phyloP scores from a whole-genome alignment of 2,113 vertebrate genomes.

The Phodopus roborovskii region DNA sequence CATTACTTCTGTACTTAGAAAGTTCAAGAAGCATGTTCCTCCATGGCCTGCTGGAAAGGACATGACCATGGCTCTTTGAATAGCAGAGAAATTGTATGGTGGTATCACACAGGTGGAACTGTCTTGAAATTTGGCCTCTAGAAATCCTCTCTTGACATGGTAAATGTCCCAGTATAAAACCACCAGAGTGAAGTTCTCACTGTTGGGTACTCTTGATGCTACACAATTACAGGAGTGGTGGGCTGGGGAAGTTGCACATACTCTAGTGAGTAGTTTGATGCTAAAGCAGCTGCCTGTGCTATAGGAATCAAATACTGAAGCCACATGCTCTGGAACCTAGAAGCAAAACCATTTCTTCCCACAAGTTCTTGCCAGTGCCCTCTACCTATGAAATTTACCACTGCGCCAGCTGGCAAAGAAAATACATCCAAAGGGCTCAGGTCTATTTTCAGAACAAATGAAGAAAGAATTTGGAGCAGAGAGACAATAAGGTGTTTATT shows the following conservation, averaged over 20 bases:
- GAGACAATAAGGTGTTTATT: conserved; percentile 2
- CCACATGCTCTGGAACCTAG: background rate
- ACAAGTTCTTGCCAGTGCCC: background rate
- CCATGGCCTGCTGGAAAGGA: conserved; percentile 7
- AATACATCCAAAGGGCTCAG: background rate
- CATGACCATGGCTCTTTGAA: background rate
- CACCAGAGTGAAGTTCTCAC: background rate
- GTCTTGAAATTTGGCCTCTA: conserved; percentile 8
- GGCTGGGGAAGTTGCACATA: background rate
- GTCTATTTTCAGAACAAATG: conserved; percentile 47
- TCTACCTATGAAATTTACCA: background rate
- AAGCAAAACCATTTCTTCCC: background rate
- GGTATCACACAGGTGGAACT: background rate
- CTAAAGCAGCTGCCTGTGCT: background rate
- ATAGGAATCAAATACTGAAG: background rate
- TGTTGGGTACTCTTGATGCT: background rate
- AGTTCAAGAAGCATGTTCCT: background rate
- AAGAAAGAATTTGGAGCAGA: conserved; percentile 41
- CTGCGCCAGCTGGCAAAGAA: background rate
- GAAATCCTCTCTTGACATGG: background rate
- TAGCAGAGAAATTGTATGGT: background rate
- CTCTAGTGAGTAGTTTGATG: background rate
- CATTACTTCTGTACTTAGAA: background rate
- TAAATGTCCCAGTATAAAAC: background rate
- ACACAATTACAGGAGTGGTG: background rate